Evolutionary conservation across 2,113 vertebrate genomes (phyloP).

Genomic region (Athene noctua): DNA sequence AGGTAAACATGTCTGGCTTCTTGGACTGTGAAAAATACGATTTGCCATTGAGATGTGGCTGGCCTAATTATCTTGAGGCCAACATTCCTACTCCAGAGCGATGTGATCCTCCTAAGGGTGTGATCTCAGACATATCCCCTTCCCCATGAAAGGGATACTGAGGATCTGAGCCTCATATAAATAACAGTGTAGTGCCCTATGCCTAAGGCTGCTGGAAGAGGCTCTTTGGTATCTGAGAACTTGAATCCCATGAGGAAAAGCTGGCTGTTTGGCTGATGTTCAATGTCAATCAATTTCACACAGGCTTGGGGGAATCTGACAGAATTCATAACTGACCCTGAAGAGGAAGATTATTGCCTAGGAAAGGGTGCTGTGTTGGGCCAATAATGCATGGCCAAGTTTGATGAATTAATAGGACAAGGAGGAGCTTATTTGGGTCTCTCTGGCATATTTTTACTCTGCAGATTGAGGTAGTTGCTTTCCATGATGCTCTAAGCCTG

Average conservation of each 20-base stretch:
- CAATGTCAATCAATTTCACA: neutral
- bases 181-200: neutral
- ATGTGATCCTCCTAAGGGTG: conserved; percentile 3
- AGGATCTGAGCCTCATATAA: neutral
- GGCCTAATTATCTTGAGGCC: conserved; percentile 33
- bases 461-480: conserved; percentile 24
- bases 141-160: neutral
- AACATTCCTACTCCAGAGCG: neutral
- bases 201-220: neutral
- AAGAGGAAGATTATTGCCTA: conserved; percentile 22
- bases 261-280: neutral
- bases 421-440: conserved; percentile 7
- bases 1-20: conserved; percentile 14
- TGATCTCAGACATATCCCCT: neutral
- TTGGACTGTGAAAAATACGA: neutral
- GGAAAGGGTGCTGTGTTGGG: neutral
- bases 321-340: neutral
- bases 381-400: neutral
- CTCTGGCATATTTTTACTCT: conserved; percentile 9
- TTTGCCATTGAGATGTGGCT: conserved; percentile 32
- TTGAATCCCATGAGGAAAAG: neutral
- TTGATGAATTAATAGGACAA: conserved; percentile 42
- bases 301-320: neutral
- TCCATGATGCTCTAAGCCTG: conserved; percentile 14
- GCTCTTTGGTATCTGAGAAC: neutral